Evolutionary conservation across 2,797 vertebrate genomes (phyloP).

Genomic region (Poecilia picta): DNA sequence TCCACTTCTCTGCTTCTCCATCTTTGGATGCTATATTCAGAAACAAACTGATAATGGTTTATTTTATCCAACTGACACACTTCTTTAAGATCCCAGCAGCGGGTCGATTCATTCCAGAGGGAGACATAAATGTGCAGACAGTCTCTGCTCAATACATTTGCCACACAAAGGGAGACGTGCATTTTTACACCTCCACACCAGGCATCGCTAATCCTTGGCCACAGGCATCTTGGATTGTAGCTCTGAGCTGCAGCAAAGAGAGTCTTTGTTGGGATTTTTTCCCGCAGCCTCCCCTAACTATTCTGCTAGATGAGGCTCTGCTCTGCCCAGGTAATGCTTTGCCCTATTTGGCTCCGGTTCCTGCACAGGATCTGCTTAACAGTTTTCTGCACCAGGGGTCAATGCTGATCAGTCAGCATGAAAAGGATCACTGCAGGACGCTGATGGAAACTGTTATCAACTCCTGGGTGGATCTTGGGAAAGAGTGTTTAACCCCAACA

Average conservation of each 20-base stretch:
- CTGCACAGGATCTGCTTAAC: not conserved
- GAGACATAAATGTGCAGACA: not conserved
- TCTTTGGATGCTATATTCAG: not conserved
- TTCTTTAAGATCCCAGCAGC: not conserved
- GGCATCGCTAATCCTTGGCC: constrained; percentile 2
- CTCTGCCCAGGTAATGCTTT: constrained; percentile 1
- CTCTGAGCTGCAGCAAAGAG: not conserved
- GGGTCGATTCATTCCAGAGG: not conserved
- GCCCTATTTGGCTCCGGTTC: not conserved
- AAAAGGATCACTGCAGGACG: not conserved
- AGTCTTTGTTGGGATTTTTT: not conserved
- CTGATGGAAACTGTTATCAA: not conserved
- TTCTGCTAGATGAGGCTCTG: not conserved
- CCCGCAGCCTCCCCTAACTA: not conserved
- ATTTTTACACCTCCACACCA: constrained; percentile 9
- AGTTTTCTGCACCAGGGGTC: not conserved
- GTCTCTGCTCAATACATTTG: not conserved
- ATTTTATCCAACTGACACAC: not conserved
- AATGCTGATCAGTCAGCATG: constrained; percentile 4
- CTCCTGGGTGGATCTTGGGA: not conserved
- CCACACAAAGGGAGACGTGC: not conserved
- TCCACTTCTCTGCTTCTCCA: not conserved
- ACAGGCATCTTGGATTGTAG: constrained; percentile 1
- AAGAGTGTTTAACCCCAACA: not conserved
- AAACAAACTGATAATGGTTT: not conserved